Percentiles rank a stretch among this genome's conserved stretches.
These are phyloP conservation scores for Tragulus kanchil DNA, from an alignment of 2,113 vertebrate genomes.

Conservation along the genomic window DNA sequence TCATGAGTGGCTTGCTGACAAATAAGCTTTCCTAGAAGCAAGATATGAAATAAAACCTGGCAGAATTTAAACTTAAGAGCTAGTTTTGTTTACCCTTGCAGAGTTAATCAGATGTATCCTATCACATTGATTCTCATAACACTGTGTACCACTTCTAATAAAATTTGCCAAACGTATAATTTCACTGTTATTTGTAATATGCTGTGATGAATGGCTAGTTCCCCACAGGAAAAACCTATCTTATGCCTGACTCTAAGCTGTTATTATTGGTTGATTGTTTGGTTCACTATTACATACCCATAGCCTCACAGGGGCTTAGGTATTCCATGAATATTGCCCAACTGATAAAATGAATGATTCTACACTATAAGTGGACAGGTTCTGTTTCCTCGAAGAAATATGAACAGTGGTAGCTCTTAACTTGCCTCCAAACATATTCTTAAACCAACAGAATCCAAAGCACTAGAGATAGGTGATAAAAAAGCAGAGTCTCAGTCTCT, in stretches of 20 bases:
- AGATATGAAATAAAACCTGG: neutral
- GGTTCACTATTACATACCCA: neutral
- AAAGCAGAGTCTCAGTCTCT: neutral
- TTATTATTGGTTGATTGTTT: neutral
- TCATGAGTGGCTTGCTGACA: neutral
- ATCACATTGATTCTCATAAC: neutral
- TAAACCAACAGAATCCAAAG: neutral
- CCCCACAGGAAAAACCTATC: neutral
- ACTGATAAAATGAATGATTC: constrained; percentile 1
- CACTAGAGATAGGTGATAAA: neutral
- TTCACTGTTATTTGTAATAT: constrained; percentile 43
- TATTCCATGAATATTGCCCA: neutral
- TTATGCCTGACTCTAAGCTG: neutral
- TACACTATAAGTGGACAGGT: too few relatives aligned
- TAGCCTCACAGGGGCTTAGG: neutral
- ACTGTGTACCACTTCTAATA: neutral
- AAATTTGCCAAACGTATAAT: constrained; percentile 12
- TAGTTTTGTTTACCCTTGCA: neutral
- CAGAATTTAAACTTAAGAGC: neutral
- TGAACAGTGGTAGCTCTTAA: neutral
- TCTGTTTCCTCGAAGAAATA: neutral
- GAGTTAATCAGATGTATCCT: neutral
- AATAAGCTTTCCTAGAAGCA: neutral
- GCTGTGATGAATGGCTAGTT: neutral
- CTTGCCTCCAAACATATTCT: constrained; percentile 8